Evolutionary conservation across 2,888 invertebrate species (phyloP).

Genomic region (Chaitophorus viminalis): DNA sequence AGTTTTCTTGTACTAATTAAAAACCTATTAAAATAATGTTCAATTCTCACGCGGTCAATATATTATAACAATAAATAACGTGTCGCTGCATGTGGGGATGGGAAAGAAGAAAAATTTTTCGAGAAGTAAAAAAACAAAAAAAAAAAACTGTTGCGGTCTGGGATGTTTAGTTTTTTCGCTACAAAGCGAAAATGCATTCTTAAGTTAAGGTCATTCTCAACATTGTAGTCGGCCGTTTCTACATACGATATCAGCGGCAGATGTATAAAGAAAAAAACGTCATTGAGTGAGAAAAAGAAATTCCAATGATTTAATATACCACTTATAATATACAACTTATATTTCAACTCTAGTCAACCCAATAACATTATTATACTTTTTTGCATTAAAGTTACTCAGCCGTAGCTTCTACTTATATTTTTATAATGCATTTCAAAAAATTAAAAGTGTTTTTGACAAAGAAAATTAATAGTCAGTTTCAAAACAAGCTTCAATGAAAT

Average conservation of each 20-base stretch:
- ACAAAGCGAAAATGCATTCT: constrained; percentile 48
- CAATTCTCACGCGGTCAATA: constrained; percentile 58
- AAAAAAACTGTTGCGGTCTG: constrained; percentile 40
- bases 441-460: too few species aligned
- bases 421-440: too few species aligned
- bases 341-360: too few species aligned
- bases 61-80: constrained; percentile 45
- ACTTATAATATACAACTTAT: too few species aligned
- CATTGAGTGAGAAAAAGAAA: constrained; percentile 21
- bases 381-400: too few species aligned
- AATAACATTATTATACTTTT: too few species aligned
- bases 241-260: background rate
- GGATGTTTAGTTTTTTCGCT: constrained; percentile 25
- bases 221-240: background rate
- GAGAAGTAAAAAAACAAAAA: constrained; percentile 41
- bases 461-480: too few species aligned
- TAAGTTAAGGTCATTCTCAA: constrained; percentile 41
- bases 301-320: background rate
- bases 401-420: too few species aligned
- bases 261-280: constrained; percentile 9
- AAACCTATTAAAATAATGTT: constrained; percentile 59
- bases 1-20: constrained; percentile 61
- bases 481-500: too few species aligned
- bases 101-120: constrained; percentile 42
- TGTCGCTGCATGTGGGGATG: background rate